These are phyloP conservation scores for Enteromius trimaculatus DNA, from an alignment of 2,797 vertebrate genomes.

Conservation along the genomic window DNA sequence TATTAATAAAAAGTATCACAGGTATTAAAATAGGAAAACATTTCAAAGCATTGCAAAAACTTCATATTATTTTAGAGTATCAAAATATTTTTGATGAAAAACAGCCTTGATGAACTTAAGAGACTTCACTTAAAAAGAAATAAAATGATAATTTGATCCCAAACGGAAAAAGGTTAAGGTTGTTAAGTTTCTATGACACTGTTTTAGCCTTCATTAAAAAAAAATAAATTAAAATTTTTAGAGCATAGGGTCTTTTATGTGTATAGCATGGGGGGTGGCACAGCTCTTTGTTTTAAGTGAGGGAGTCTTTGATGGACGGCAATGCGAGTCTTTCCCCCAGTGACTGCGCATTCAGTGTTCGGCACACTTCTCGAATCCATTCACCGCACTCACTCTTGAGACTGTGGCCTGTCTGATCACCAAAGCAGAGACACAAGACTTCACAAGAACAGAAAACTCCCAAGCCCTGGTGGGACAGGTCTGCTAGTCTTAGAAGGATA, in stretches of 20 bases:
- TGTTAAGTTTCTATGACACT: not conserved
- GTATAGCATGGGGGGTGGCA: not conserved
- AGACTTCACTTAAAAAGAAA: too few relatives aligned
- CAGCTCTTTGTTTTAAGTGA: slow-evolving; percentile 25
- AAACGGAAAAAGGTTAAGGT: not conserved
- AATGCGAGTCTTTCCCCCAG: not conserved
- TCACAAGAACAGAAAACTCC: slow-evolving; percentile 27
- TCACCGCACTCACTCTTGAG: slow-evolving; percentile 2
- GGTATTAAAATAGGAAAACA: too few relatives aligned
- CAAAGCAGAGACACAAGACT: slow-evolving; percentile 44
- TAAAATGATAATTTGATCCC: not conserved
- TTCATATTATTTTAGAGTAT: too few relatives aligned
- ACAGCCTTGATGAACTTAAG: too few relatives aligned
- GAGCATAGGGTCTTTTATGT: not conserved
- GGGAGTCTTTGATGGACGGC: slow-evolving; percentile 15
- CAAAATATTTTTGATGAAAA: not conserved
- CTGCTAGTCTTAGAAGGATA: slow-evolving; percentile 25
- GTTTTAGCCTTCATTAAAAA: not conserved
- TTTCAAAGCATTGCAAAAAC: too few relatives aligned
- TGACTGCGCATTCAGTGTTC: slow-evolving; percentile 7
- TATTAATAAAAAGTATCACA: not conserved
- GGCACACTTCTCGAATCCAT: slow-evolving; percentile 25
- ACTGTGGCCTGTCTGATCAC: slow-evolving; percentile 42
- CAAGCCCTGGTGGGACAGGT: slow-evolving; percentile 17
- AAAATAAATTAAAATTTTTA: not conserved